Base-by-base conservation (phyloP, 2,888 invertebrate species). In the Amaurobius ferox region DNA sequence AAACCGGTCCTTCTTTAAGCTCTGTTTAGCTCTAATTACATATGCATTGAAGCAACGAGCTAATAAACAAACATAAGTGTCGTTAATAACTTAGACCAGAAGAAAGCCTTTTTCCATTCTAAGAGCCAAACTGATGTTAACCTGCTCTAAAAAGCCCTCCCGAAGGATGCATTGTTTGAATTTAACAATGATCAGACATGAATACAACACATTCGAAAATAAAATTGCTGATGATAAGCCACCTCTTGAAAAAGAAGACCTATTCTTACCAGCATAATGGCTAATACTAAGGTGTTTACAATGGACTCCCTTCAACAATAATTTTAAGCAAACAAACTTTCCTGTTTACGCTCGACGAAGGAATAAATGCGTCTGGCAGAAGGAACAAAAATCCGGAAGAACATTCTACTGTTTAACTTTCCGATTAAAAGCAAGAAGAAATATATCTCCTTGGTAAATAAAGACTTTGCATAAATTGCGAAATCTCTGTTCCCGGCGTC, bases 341-440 rank as follows among this genome's bases (percentile, higher is more conserved):
- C 23, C 23, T 55, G 23, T 55, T 55, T 23, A 55, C 44, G 44
- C 16, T 16, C 44, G 13, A 5, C 16, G 44, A 44, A 44, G 23
- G 55, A 55, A 55, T 16, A 55, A 55, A 23, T 3, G 55, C 55
- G 23, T 23, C 19, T 55, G 23, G 55, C 16, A 23, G 5, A 19
- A 55, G 3, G 16, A 55, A 55, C 55, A 55, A 55, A 55, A 23
- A 55, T 55, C 19, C 55, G 55, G 55, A 55, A 55, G 55, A 55
- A 55, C 55, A 44, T 44, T 44, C 16, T 16, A 16, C 55, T 55
- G 55, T 55, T 55, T 55, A 55, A 55, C 55, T 55, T 55, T 55
- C 55, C 55, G 55, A 55, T 55, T 55, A 44, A 16, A 55, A 55
- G 23, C 23, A 55, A 23, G 23, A 55, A 55, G 55, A 55, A 55